Conservation (phyloP, 2,797 vertebrate genomes). For the Sarcophilus harrisii region DNA sequence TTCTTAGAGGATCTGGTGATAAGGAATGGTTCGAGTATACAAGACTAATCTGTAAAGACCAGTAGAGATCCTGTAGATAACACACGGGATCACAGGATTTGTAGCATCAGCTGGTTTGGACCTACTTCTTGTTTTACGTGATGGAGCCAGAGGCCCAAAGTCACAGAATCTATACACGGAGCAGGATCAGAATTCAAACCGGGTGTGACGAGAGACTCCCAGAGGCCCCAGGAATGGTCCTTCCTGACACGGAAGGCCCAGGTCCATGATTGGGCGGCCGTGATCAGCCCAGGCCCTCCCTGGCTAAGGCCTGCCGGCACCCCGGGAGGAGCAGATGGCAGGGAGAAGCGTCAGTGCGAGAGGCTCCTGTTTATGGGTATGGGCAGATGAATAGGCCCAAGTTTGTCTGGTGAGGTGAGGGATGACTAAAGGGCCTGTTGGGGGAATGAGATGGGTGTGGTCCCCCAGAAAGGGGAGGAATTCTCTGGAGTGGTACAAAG, state of each 20-base stretch:
- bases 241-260: neutral
- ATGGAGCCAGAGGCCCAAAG: neutral
- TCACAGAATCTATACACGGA: neutral
- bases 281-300: neutral
- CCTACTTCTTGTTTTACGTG: neutral
- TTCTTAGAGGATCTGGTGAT: neutral
- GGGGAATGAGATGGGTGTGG: conserved; percentile 26
- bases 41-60: neutral
- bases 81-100: neutral
- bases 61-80: neutral
- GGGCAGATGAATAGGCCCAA: neutral
- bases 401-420: conserved; percentile 25
- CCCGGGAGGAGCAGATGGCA: neutral
- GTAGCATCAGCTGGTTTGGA: neutral
- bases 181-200: conserved; percentile 22
- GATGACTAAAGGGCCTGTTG: conserved; percentile 67
- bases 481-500: conserved; percentile 41
- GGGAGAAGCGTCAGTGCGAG: neutral
- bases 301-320: neutral
- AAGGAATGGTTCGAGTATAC: neutral
- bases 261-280: neutral
- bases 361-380: conserved; percentile 1
- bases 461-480: conserved; percentile 58
- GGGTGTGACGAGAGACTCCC: neutral
- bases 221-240: neutral